Conservation (phyloP, 2,888 invertebrate genomes). For the Melanostoma mellinum region DNA sequence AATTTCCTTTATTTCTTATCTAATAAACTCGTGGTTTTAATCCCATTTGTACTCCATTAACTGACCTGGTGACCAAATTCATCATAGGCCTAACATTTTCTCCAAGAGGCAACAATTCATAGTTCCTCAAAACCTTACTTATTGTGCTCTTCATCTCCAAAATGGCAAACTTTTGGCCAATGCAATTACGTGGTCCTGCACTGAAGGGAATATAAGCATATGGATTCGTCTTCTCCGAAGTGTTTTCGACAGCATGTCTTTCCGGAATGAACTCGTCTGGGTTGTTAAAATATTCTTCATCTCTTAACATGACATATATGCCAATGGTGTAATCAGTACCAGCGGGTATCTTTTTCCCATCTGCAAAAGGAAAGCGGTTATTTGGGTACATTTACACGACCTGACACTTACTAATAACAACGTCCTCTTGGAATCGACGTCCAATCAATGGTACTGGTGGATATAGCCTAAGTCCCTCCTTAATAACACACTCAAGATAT, state of each 20-base stretch:
- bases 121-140: conserved; percentile 77
- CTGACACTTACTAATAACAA: conserved; percentile 83
- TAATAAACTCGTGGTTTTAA: conserved; percentile 74
- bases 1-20: background rate
- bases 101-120: conserved; percentile 78
- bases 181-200: conserved; percentile 80
- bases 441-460: conserved; percentile 86
- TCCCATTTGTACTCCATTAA: conserved; percentile 78
- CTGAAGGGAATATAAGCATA: conserved; percentile 79
- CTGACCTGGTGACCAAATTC: conserved; percentile 77
- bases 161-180: conserved; percentile 80
- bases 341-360: conserved; percentile 77
- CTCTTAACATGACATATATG: conserved; percentile 77
- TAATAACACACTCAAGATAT: conserved; percentile 85
- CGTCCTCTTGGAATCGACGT: conserved; percentile 83
- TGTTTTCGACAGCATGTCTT: conserved; percentile 82
- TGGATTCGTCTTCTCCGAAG: conserved; percentile 79
- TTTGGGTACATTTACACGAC: background rate
- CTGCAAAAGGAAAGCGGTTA: conserved; percentile 63
- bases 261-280: conserved; percentile 79
- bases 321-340: conserved; percentile 76
- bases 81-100: conserved; percentile 75
- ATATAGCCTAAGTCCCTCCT: conserved; percentile 85
- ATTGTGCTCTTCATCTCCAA: conserved; percentile 80
- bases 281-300: conserved; percentile 77